Base-by-base conservation (phyloP, 1,140 invertebrate species). In the Planococcus citri region DNA sequence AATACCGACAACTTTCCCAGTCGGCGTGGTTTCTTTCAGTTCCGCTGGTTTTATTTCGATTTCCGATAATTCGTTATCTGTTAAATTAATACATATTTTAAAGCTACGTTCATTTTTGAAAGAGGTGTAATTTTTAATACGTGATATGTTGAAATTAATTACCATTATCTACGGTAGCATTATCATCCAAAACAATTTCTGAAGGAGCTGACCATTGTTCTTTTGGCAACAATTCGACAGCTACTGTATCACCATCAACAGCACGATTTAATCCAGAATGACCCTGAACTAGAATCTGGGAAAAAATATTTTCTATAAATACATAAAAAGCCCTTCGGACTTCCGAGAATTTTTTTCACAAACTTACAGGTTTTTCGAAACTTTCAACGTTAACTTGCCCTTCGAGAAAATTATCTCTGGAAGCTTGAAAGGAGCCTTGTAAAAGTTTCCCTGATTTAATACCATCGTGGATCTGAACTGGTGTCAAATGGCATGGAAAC, bases 211-310 rank as follows among this genome's bases (percentile, higher is more conserved):
- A 87, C 97, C 97, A 99, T 75, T 98, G 81, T 60, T 85, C 83
- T 81, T 98, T 85, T 1, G 94, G 90, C 25, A 99, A 82, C 20
- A 99, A 79, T 80, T 97, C 86, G 22, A 99, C 79, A 12, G 93
- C 96, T 14, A 99, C 95, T 70, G 88, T 82, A 79, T 99, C 97
- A 27, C 94, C 95, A 79, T 99, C 91, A 2, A 98, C 88, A n/a
- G 94, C 92, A 70, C 97, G 83, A 79, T 99, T 99, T 27, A 97
- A 82, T 71, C 90, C 86, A 70, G 84, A 82, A 70, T 88, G 82
- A 9, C 95, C 95, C 87, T 96, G 94, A 37, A 98, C 81, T 17
- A 97, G 81, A 70, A 97, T 85, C 90, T 94, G 72, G 37, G 79
- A 33, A 33, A 33, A 33, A 6, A 6, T 73, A 74, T 68, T 29